Evolutionary conservation across 2,113 vertebrate genomes (phyloP), one percentile per base, ranked within the genome.

Genomic region (Gymnarchus niloticus): DNA sequence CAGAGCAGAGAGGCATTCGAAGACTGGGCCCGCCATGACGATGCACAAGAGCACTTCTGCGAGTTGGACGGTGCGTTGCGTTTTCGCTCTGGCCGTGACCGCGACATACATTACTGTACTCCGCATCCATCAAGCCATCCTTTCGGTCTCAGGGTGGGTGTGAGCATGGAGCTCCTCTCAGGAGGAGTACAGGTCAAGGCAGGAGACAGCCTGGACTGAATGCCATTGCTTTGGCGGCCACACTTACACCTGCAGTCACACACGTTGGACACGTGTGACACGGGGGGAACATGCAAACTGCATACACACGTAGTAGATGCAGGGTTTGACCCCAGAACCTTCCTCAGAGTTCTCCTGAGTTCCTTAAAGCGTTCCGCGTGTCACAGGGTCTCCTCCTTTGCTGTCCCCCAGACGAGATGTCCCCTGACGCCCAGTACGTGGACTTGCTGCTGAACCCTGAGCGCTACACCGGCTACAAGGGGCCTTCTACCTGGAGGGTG

Each of bases 31-130:
- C 95, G 97, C 93, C 97, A 99, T 0, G 98, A 99, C 86, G 98
- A 99, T 56, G 97, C 98, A 84, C 97, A 99, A 93, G 98, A 99
- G 89, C 95, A 98, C 87, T 99, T 99, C 93, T 99, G 98, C 92
- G 98, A 98, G 89, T 95, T 98, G 84, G 97, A 99, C 82, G 98
- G 98, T 99, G 94, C 96, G 93, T 85, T 14, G 14, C 65, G 17
- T 73, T 73, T 73, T 33, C 65, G 6, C 33, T 1, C 28, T 1
- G 6, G 12, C 33, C 65, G 14, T 73, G 41, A 33, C 61, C 61
- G 19, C 28, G 28, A 17, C 28, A 33, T 69, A 25, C 1, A 5
- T 69, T 14, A 1, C 12, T 69, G 25, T 37, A 17, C 28, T 33
- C 10, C 4, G 61, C 61, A 37, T n/a, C n/a, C n/a, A n/a, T n/a